Conservation (phyloP, 2,888 invertebrate genomes). For the Drosophila setosimentum region DNA sequence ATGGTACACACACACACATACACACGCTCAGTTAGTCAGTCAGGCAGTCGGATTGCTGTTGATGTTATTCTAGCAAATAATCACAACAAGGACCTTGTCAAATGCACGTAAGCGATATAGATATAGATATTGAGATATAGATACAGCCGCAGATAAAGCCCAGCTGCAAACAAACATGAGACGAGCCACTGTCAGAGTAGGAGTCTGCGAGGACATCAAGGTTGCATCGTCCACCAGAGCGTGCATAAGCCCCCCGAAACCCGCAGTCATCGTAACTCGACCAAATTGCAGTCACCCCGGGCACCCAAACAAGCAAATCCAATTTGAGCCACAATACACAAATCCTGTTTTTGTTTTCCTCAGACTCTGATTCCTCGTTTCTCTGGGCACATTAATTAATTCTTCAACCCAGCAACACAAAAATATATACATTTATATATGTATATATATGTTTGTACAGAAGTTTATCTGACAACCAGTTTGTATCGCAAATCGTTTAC, state of each 20-base stretch:
- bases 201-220: slow-evolving; percentile 39
- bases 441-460: neutral
- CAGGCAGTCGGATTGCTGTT: slow-evolving; percentile 41
- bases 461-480: slow-evolving; percentile 30
- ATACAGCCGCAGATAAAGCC: slow-evolving; percentile 55
- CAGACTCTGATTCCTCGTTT: slow-evolving; percentile 9
- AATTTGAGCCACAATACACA: slow-evolving; percentile 75
- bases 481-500: slow-evolving; percentile 38
- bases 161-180: slow-evolving; percentile 52
- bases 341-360: slow-evolving; percentile 75
- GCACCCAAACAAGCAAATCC: slow-evolving; percentile 72
- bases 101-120: slow-evolving; percentile 74
- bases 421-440: slow-evolving; percentile 27
- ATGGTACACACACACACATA: neutral
- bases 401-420: slow-evolving; percentile 44
- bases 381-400: slow-evolving; percentile 59
- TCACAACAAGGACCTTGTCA: slow-evolving; percentile 75
- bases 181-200: slow-evolving; percentile 7
- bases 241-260: slow-evolving; percentile 48
- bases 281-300: slow-evolving; percentile 61
- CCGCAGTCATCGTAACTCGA: slow-evolving; percentile 37
- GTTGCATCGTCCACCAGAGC: slow-evolving; percentile 64
- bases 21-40: slow-evolving; percentile 8
- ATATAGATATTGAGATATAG: slow-evolving; percentile 54
- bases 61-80: slow-evolving; percentile 78